Evolutionary conservation across 2,113 vertebrate species (phyloP), one percentile per base, ranked within the genome.

Genomic region (Spheniscus mendiculus): DNA sequence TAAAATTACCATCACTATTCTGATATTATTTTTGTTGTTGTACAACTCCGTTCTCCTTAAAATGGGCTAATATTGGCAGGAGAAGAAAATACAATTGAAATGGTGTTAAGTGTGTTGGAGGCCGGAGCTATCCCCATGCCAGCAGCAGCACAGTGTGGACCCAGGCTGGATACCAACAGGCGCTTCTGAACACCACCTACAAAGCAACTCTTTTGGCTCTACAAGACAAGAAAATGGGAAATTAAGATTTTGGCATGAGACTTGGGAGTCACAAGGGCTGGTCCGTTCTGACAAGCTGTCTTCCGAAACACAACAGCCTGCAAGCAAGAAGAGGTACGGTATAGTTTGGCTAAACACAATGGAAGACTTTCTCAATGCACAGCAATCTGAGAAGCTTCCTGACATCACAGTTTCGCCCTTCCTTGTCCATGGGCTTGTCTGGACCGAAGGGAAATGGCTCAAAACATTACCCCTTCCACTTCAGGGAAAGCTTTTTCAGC

Each of bases 251-350:
- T 74, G 36, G 52, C 20, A 38, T 0, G 1, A 58, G 52, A 25
- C 20, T 4, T 20, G 42, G 56, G 56, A 38, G 49, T 34, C 47
- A 36, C 63, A 59, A 26, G 32, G 38, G 63, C 19, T 25, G 52
- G 49, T 27, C 59, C 4, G 1, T 38, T 63, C 59, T 15, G 36
- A 50, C n/a, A 19, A 67, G 11, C 23, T 19, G 29, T 12, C 61
- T 38, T 47, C 42, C 10, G 50, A 63, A 73, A 85, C 3, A 0
- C 36, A 36, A 11, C 13, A 36, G 44, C 38, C 53, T 26, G 25
- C 53, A 38, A 26, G 38, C 45, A 30, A 4, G 3, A 9, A 32
- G 23, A 25, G 30, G 21, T 8, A 9, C 0, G 5, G 47, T 4
- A 8, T 1, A 5, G 49, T 11, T 13, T 6, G 25, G 67, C 42